Conservation (phyloP, 2,797 vertebrate genomes). For the Pelobates cultripes region DNA sequence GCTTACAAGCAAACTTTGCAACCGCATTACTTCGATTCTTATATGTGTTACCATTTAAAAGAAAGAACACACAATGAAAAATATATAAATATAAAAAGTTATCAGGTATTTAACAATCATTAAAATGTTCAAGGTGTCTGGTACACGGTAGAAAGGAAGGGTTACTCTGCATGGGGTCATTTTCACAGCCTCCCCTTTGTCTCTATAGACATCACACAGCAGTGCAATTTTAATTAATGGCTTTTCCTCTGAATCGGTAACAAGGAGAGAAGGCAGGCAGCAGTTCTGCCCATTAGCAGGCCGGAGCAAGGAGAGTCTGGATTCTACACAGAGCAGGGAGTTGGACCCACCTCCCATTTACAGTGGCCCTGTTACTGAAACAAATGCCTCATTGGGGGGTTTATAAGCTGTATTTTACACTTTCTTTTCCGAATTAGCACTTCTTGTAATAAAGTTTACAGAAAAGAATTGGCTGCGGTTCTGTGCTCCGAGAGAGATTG, state of each 20-base stretch:
- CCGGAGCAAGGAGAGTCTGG: not conserved
- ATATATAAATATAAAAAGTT: too few relatives aligned
- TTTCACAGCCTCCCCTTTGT: constrained; percentile 37
- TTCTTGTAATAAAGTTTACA: constrained; percentile 43
- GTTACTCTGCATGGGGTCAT: constrained; percentile 44
- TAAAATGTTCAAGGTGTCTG: too few relatives aligned
- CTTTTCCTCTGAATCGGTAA: constrained; percentile 47
- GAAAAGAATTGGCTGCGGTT: constrained; percentile 19
- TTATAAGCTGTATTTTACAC: constrained; percentile 47
- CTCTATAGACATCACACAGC: constrained; percentile 29
- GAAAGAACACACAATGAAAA: too few relatives aligned
- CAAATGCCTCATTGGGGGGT: constrained; percentile 52
- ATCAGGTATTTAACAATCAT: too few relatives aligned
- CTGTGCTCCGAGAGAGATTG: not conserved
- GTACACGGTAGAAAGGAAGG: constrained; percentile 1
- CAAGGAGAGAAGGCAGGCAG: constrained; percentile 26
- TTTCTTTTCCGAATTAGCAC: constrained; percentile 53
- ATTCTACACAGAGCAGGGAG: not conserved
- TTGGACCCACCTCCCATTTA: constrained; percentile 28
- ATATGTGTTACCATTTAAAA: too few relatives aligned
- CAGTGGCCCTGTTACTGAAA: constrained; percentile 50
- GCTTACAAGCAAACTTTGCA: too few relatives aligned
- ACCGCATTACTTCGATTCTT: too few relatives aligned
- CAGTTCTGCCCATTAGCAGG: constrained; percentile 44
- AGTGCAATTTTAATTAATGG: constrained; percentile 53